Conservation (phyloP, 2,113 vertebrate species). For the Leptocoma aspasia region DNA sequence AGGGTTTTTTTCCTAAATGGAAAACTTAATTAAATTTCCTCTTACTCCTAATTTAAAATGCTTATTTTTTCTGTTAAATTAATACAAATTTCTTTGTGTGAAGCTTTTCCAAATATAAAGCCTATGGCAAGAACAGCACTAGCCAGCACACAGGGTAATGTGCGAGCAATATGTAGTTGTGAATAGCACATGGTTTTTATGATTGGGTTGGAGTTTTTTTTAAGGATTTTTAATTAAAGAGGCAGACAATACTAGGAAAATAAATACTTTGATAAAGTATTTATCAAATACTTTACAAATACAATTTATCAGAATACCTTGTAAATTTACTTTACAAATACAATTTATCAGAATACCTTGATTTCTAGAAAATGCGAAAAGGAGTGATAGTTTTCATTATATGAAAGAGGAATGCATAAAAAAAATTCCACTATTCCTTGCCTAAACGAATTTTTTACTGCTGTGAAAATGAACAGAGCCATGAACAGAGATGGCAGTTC, state of each 20-base stretch:
- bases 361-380: not conserved
- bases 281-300: not conserved
- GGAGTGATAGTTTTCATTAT: not conserved
- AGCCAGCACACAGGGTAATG: not conserved
- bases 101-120: not conserved
- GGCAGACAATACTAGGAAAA: not conserved
- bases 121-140: conserved; percentile 7
- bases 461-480: not conserved
- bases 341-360: not conserved
- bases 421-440: not conserved
- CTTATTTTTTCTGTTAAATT: not conserved
- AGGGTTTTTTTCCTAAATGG: not conserved
- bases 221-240: not conserved
- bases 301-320: not conserved
- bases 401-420: not conserved
- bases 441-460: not conserved
- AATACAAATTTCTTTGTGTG: not conserved
- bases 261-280: not conserved
- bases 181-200: not conserved
- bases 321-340: not conserved
- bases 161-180: not conserved
- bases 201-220: not conserved
- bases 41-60: not conserved
- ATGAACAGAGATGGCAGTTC: not conserved
- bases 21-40: not conserved